phyloP scores from a whole-genome alignment of 2,888 invertebrate genomes.

The Stenodera caucasica region DNA sequence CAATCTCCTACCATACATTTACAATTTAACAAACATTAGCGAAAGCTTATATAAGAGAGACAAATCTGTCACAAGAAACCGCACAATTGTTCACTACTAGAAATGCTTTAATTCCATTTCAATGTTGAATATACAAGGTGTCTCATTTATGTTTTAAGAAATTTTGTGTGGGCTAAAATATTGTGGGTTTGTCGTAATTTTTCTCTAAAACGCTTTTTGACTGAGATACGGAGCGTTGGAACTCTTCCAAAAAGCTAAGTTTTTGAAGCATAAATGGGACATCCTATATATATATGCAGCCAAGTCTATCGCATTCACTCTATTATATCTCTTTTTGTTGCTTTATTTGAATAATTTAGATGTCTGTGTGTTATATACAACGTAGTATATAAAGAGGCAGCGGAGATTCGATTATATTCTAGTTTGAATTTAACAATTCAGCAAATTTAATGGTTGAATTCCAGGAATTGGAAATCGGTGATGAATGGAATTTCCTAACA shows the following conservation, averaged over 20 bases:
- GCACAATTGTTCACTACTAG: slow-evolving; percentile 7
- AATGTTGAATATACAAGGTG: slow-evolving; percentile 6
- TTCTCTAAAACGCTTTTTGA: too few species aligned
- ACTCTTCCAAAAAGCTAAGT: too few species aligned
- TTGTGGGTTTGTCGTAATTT: too few species aligned
- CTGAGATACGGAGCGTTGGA: too few species aligned
- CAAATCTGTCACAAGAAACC: slow-evolving; percentile 9
- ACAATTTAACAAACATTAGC: neutral
- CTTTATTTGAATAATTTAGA: neutral
- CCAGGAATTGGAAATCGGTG: neutral
- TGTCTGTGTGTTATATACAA: neutral
- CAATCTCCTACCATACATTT: slow-evolving; percentile 1
- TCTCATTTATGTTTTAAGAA: too few species aligned
- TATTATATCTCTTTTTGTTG: neutral
- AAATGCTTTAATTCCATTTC: slow-evolving; percentile 6
- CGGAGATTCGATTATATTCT: neutral
- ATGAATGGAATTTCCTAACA: neutral
- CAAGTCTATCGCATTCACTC: neutral
- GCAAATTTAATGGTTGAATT: neutral
- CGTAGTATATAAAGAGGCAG: neutral
- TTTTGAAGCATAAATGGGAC: too few species aligned
- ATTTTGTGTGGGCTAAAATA: too few species aligned
- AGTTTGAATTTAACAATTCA: slow-evolving; percentile 1
- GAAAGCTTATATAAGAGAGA: slow-evolving; percentile 1
- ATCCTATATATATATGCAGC: too few species aligned